These are phyloP conservation scores for Aythya baeri DNA, from an alignment of 2,113 vertebrate species.

Conservation along the genomic window DNA sequence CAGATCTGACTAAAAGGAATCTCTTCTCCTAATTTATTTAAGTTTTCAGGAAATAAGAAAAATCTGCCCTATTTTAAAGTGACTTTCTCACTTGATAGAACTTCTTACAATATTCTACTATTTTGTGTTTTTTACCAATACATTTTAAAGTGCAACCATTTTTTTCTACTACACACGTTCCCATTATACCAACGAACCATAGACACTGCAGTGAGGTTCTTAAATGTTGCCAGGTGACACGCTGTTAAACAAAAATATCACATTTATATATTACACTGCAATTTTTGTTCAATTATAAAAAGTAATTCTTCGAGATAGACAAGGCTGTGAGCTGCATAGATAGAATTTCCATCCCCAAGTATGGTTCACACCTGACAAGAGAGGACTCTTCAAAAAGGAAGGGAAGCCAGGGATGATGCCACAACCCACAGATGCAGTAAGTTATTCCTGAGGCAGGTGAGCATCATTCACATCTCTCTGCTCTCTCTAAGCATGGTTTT, in stretches of 20 bases:
- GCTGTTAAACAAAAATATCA: neutral
- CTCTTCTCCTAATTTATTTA: neutral
- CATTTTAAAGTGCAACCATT: neutral
- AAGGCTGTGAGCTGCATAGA: neutral
- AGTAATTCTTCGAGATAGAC: neutral
- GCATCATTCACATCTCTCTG: neutral
- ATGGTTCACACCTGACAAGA: neutral
- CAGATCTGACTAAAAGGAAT: neutral
- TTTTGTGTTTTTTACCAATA: neutral
- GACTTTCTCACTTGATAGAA: neutral
- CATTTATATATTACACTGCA: neutral
- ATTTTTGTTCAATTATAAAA: neutral
- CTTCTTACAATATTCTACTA: neutral
- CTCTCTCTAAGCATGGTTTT: neutral
- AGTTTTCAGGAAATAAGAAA: neutral
- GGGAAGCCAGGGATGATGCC: neutral
- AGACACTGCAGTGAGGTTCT: neutral
- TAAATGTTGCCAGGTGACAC: neutral
- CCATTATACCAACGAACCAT: neutral
- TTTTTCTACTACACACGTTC: neutral
- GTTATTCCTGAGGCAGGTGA: neutral
- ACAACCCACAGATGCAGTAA: accelerated
- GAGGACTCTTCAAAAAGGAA: neutral
- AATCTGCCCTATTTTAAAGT: neutral
- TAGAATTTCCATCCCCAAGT: neutral